A percentile compares a stretch with the other conserved stretches of the same genome.
phyloP scores from a whole-genome alignment of 2,797 vertebrate species.

The Hyperoplus immaculatus region DNA sequence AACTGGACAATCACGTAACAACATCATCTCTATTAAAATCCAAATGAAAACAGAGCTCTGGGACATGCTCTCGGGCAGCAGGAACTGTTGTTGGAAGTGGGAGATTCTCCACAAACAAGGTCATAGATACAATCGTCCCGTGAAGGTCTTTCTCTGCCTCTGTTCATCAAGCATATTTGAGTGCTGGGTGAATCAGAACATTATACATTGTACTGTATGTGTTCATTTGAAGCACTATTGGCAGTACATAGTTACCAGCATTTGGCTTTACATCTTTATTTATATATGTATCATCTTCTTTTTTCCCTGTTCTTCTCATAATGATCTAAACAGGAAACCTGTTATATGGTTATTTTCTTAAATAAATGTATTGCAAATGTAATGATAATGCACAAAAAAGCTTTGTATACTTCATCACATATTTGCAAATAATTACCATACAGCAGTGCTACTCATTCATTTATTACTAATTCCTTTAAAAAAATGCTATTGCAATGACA shows the following conservation, averaged over 20 bases:
- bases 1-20: conserved; percentile 9
- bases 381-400: too few species aligned
- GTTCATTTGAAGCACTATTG: neutral
- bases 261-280: neutral
- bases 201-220: conserved; percentile 30
- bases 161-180: conserved; percentile 28
- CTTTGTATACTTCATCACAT: too few species aligned
- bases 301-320: too few species aligned
- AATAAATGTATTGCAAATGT: too few species aligned
- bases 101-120: conserved; percentile 52
- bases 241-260: neutral
- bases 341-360: too few species aligned
- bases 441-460: neutral
- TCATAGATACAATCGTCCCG: conserved; percentile 31
- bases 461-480: neutral
- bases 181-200: conserved; percentile 15
- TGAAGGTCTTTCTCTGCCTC: conserved; percentile 55
- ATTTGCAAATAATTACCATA: too few species aligned
- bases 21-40: conserved; percentile 28
- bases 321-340: too few species aligned
- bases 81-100: conserved; percentile 50
- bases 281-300: too few species aligned
- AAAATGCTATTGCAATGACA: neutral
- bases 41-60: conserved; percentile 37
- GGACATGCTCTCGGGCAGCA: conserved; percentile 47